Evolutionary conservation across 2,888 invertebrate species (phyloP).

Genomic region (Phytoseiulus persimilis): DNA sequence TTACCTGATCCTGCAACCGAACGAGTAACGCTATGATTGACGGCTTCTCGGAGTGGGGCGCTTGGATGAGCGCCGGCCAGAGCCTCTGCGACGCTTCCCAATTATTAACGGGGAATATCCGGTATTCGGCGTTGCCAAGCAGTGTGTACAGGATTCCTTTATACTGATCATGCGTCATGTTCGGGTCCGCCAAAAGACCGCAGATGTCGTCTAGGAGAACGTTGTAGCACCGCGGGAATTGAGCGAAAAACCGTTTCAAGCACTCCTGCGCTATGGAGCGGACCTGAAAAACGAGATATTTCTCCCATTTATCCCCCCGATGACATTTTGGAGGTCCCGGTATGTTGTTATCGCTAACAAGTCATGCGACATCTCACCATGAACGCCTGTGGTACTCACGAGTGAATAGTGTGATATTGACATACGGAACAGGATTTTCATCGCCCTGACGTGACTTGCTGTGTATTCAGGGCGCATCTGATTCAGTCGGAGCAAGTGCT

Average conservation of each 20-base stretch:
- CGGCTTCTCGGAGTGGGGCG: slow-evolving; percentile 75
- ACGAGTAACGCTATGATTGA: slow-evolving; percentile 59
- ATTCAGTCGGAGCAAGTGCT: slow-evolving; percentile 56
- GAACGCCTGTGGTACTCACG: too few relatives aligned
- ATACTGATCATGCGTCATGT: slow-evolving; percentile 61
- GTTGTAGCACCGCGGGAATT: slow-evolving; percentile 64
- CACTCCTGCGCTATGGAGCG: slow-evolving; percentile 62
- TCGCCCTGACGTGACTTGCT: slow-evolving; percentile 57
- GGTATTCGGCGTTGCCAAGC: slow-evolving; percentile 59
- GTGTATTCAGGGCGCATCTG: slow-evolving; percentile 54
- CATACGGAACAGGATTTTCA: slow-evolving; percentile 59
- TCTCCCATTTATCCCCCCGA: not conserved
- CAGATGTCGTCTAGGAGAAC: slow-evolving; percentile 61
- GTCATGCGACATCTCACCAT: too few relatives aligned
- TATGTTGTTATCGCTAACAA: too few relatives aligned
- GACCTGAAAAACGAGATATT: slow-evolving; percentile 52
- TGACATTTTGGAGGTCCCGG: too few relatives aligned
- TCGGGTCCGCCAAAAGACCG: slow-evolving; percentile 53
- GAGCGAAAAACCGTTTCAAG: slow-evolving; percentile 59
- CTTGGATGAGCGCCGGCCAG: slow-evolving; percentile 69
- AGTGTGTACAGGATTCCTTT: slow-evolving; percentile 72
- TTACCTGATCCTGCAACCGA: slow-evolving; percentile 46
- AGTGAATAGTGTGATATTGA: slow-evolving; percentile 62
- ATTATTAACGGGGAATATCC: slow-evolving; percentile 63
- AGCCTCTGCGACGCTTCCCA: slow-evolving; percentile 64